Conservation (phyloP, 2,113 vertebrate genomes). For the Aleadryas rufinucha region DNA sequence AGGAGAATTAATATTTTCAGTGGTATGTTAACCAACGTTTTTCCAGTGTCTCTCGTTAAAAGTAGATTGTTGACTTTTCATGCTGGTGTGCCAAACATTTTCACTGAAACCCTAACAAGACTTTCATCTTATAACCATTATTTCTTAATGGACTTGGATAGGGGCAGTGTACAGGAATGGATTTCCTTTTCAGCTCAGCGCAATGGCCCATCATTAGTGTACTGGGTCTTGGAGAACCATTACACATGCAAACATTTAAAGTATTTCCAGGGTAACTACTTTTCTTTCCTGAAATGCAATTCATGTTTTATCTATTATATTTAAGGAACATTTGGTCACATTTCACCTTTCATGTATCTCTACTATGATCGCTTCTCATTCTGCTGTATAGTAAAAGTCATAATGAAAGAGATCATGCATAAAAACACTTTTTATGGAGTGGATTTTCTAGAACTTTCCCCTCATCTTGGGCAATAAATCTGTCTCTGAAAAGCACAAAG, state of each 20-base stretch:
- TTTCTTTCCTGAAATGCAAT: conserved; percentile 64
- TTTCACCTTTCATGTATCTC: conserved; percentile 60
- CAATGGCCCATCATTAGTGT: conserved; percentile 69
- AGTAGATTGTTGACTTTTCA: conserved; percentile 78
- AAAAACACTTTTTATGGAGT: conserved; percentile 38
- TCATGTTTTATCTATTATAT: conserved; percentile 72
- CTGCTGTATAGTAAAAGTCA: conserved; percentile 53
- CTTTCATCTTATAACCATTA: conserved; percentile 81
- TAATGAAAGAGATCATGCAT: conserved; percentile 65
- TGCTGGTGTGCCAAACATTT: conserved; percentile 78
- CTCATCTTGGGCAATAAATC: conserved; percentile 58
- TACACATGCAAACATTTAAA: conserved; percentile 74
- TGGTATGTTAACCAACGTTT: conserved; percentile 75
- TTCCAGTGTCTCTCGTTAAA: conserved; percentile 80
- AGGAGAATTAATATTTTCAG: conserved; percentile 80
- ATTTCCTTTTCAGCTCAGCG: conserved; percentile 71
- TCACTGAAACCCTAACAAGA: conserved; percentile 74
- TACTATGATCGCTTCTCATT: conserved; percentile 36
- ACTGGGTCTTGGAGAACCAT: conserved; percentile 65
- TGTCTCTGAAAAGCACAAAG: conserved; percentile 38
- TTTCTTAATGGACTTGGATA: conserved; percentile 82
- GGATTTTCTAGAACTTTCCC: conserved; percentile 61
- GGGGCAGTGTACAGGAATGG: conserved; percentile 50
- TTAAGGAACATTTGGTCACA: conserved; percentile 41
- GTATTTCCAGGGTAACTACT: conserved; percentile 72